Evolutionary conservation across 2,797 vertebrate species (phyloP), one percentile per base, ranked within the genome.

Genomic region (Enteromius mattozi): DNA sequence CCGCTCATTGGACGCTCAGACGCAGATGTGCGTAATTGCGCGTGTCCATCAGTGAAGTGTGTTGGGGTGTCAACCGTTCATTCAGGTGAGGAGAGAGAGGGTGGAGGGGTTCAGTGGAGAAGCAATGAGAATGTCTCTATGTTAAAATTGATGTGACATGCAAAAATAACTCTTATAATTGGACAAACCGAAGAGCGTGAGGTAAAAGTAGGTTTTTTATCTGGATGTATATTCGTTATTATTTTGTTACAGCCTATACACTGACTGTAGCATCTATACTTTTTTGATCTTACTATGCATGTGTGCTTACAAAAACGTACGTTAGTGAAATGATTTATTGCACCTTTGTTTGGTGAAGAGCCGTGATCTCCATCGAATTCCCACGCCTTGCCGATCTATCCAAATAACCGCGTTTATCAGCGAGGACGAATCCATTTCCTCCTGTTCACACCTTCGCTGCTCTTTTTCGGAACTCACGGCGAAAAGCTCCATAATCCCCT

Each of bases 401-500:
- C 19, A 76, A 87, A 86, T 79, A 72, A 78, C 66, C 37, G 77
- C 24, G 21, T 82, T 86, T 88, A 89, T 85, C 86, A 86, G 76
- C 80, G 42, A 21, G 63, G 49, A 45, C 84, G 24, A 63, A 33
- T 83, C 81, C 56, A 47, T 84, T 87, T 71, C 86, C 81, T 84
- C 69, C 69, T 79, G 30, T 80, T 85, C 75, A 70, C 84, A 84
- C 84, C 79, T 66, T 66, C 16, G 74, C 65, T 75, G 54, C n/a
- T 69, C 19, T 21, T 33, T 85, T 42, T 45, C 59, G 6, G 42
- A 81, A 61, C 54, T 71, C 68, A 19, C 47, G 45, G 69, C 37
- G 72, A 81, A 87, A 86, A 84, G 35, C 92, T 87, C 86, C 86
- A 89, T 86, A 54, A 90, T 90, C 27, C 78, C 75, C 83, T 77